Evolutionary conservation across 2,113 vertebrate genomes (phyloP).

Genomic region (Apaloderma vittatum): DNA sequence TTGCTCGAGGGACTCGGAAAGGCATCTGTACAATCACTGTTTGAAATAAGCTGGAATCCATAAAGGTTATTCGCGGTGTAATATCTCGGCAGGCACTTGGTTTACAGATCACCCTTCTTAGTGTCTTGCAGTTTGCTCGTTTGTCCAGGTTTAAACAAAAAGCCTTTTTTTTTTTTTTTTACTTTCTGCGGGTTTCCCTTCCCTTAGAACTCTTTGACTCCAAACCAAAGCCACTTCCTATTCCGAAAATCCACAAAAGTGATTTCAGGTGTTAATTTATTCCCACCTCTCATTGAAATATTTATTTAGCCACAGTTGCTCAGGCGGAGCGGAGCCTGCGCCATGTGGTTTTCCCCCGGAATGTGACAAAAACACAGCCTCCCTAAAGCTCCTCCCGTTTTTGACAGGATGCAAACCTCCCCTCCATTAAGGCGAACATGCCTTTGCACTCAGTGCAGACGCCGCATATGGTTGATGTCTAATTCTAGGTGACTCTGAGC

Average conservation of each 20-base stretch:
- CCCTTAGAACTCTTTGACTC: background rate
- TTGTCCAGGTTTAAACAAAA: background rate
- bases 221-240: background rate
- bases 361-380: slow-evolving; percentile 19
- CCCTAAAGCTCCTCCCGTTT: background rate
- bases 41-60: background rate
- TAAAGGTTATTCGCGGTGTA: background rate
- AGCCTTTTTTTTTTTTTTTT: background rate
- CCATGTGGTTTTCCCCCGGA: slow-evolving; percentile 6
- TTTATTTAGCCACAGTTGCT: background rate
- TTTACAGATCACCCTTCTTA: background rate
- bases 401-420: background rate
- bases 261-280: slow-evolving; percentile 19
- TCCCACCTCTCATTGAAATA: background rate
- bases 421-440: background rate
- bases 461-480: background rate
- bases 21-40: background rate
- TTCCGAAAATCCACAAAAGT: background rate
- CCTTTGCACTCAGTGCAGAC: slow-evolving; percentile 46
- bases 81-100: background rate
- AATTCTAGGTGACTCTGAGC: slow-evolving; percentile 52
- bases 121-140: background rate
- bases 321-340: background rate
- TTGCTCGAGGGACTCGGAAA: background rate
- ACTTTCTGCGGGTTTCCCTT: background rate